Percentiles rank a stretch among this genome's conserved stretches.
Evolutionary conservation across 1,140 invertebrate genomes (phyloP).

Genomic region (Papilio dardanus): DNA sequence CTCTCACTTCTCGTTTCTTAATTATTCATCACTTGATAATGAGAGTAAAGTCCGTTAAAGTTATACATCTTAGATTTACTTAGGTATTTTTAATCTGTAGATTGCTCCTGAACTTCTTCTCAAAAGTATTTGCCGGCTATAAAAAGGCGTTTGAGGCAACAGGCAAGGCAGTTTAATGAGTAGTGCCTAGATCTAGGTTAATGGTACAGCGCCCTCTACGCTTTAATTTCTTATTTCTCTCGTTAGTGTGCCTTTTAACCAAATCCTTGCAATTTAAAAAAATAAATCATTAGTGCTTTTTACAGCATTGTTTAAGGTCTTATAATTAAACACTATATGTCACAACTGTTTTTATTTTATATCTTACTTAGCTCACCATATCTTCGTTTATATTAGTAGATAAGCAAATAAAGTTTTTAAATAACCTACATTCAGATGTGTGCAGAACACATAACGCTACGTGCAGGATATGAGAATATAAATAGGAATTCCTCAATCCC

Average conservation of each 20-base stretch:
- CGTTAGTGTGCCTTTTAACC: slow-evolving; percentile 15
- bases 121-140: slow-evolving; percentile 19
- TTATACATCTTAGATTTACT: not conserved
- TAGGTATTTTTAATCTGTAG: slow-evolving; percentile 1
- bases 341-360: not conserved
- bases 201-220: not conserved
- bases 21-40: not conserved
- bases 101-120: slow-evolving; percentile 30
- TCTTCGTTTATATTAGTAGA: too few relatives aligned
- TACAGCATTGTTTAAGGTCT: not conserved
- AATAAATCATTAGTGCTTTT: not conserved
- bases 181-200: not conserved
- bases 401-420: too few relatives aligned
- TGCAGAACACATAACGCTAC: not conserved
- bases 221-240: slow-evolving; percentile 31
- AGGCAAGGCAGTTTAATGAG: slow-evolving; percentile 18
- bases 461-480: slow-evolving; percentile 21
- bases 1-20: not conserved
- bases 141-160: slow-evolving; percentile 26
- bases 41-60: not conserved
- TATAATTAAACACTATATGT: not conserved
- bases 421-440: not conserved
- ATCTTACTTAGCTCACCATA: too few relatives aligned
- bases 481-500: slow-evolving; percentile 20
- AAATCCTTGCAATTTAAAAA: not conserved